Conservation (phyloP, 2,797 vertebrate species). For the Acestrorhynchus altus region DNA sequence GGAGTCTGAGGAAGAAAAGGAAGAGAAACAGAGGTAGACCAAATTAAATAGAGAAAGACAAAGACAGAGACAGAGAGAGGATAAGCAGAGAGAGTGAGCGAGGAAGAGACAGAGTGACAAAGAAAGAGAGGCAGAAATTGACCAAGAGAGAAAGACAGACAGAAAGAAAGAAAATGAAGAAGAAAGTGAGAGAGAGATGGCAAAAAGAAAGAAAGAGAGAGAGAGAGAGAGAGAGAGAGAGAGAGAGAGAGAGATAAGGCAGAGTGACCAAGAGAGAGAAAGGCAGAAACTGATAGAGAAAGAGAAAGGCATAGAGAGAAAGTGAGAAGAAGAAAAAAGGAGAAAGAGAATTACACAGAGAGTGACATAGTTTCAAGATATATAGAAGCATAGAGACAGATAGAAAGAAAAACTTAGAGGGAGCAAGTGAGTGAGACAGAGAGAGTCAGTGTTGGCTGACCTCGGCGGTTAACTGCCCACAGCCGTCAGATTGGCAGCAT, state of each 20-base stretch:
- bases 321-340: not conserved
- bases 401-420: not conserved
- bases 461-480: conserved; percentile 42
- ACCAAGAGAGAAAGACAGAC: too few species aligned
- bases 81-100: not conserved
- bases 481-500: conserved; percentile 66
- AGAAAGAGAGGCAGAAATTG: conserved; percentile 1
- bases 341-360: not conserved
- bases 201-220: not conserved
- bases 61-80: not conserved
- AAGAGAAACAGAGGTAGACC: not conserved
- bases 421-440: conserved; percentile 1
- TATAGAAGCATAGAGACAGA: not conserved
- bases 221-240: not conserved
- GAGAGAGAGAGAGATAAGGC: not conserved
- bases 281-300: not conserved
- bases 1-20: too few species aligned
- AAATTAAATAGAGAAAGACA: not conserved
- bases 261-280: not conserved
- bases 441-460: conserved; percentile 34
- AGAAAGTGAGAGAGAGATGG: not conserved
- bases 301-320: not conserved
- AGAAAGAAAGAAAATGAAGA: too few species aligned
- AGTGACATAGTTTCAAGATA: too few species aligned
- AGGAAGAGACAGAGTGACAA: not conserved